A percentile compares a stretch with the other conserved stretches of the same genome.
Evolutionary conservation across 2,113 vertebrate genomes (phyloP).

Genomic region (Nesogale talazaci): DNA sequence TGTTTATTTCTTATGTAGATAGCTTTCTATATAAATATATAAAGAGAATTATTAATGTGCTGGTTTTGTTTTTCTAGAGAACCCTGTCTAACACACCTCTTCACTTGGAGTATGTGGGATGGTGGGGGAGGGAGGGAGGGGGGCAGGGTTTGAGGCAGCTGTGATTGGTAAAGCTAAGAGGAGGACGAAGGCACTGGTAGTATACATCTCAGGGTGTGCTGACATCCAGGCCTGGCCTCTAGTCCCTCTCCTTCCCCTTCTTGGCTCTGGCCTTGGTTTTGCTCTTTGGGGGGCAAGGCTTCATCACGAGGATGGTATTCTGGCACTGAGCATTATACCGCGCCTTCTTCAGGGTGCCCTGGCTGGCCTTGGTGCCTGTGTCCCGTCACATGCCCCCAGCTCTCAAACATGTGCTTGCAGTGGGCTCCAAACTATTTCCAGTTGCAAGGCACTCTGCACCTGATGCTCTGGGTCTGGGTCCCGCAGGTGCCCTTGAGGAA

Average conservation of each 20-base stretch:
- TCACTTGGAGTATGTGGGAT: constrained; percentile 38
- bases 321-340: constrained; percentile 96
- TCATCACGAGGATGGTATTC: constrained; percentile 92
- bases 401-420: constrained; percentile 97
- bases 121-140: not conserved
- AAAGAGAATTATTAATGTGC: too few relatives aligned
- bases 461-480: constrained; percentile 89
- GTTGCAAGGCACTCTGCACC: constrained; percentile 97
- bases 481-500: constrained; percentile 92
- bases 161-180: constrained; percentile 82
- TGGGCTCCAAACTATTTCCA: constrained; percentile 98
- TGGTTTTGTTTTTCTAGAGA: constrained; percentile 54
- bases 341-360: constrained; percentile 93
- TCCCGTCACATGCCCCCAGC: constrained; percentile 92
- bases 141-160: not conserved
- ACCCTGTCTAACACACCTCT: constrained; percentile 14
- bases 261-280: constrained; percentile 94
- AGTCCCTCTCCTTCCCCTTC: constrained; percentile 90
- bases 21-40: too few relatives aligned
- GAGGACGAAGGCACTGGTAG: constrained; percentile 83
- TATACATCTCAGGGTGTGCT: not conserved
- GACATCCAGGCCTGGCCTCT: constrained; percentile 31
- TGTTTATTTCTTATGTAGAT: too few relatives aligned
- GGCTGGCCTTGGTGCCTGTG: constrained; percentile 91
- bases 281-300: constrained; percentile 92